Evolutionary conservation across 2,888 invertebrate genomes (phyloP).

Genomic region (Rhabditoides inermis): DNA sequence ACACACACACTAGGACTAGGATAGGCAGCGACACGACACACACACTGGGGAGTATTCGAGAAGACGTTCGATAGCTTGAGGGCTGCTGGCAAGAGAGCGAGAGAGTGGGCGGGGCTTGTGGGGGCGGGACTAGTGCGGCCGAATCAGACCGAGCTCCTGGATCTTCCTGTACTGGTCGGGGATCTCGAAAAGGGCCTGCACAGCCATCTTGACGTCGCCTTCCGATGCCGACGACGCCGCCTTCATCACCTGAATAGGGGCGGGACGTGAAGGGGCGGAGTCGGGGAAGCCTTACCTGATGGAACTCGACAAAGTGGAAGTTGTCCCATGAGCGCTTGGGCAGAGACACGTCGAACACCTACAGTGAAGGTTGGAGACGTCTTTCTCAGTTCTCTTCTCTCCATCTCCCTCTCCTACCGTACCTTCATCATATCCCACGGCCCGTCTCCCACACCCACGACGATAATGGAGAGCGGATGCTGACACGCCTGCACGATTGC

Average conservation of each 20-base stretch:
- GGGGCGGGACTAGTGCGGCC: no score
- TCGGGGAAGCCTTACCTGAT: conserved; percentile 53
- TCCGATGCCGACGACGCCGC: conserved; percentile 15
- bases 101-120: no score
- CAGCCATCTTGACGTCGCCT: conserved; percentile 47
- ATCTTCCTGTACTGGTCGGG: conserved; percentile 55
- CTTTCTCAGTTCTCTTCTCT: not conserved
- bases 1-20: no score
- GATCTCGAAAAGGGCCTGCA: conserved; percentile 58
- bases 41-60: no score
- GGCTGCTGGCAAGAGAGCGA: no score
- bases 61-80: no score
- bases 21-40: no score
- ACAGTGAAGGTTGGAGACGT: not conserved
- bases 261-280: not conserved
- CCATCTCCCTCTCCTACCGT: not conserved
- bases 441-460: conserved; percentile 59
- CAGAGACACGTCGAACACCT: conserved; percentile 57
- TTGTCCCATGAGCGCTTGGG: conserved; percentile 58
- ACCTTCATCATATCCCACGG: conserved; percentile 58
- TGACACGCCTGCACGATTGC: conserved; percentile 55
- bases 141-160: conserved; percentile 31
- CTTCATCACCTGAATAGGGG: conserved; percentile 17
- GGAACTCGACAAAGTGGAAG: conserved; percentile 59
- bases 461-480: conserved; percentile 57